Evolutionary conservation across 1,140 invertebrate genomes (phyloP).

Genomic region (Drosophila chauvacae): DNA sequence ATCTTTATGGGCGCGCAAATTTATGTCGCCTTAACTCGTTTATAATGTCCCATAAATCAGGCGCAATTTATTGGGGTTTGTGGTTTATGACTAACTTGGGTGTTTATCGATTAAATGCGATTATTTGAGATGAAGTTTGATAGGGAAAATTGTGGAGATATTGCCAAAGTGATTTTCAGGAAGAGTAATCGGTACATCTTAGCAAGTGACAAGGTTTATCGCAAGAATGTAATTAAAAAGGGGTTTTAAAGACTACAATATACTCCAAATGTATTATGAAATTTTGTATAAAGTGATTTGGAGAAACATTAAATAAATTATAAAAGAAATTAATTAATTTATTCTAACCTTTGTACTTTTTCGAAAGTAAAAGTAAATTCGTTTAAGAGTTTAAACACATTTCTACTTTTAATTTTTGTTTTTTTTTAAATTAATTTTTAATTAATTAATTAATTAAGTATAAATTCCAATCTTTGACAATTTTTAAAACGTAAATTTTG

Average conservation of each 20-base stretch:
- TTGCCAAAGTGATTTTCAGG: neutral
- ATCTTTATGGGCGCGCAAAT: constrained; percentile 57
- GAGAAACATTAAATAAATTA: neutral
- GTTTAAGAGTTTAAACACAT: too few species aligned
- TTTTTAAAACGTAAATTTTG: too few species aligned
- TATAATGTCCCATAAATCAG: constrained; percentile 63
- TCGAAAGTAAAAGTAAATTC: too few species aligned
- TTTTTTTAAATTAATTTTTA: too few species aligned
- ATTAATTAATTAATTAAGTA: too few species aligned
- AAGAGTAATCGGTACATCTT: neutral
- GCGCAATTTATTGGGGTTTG: constrained; percentile 33
- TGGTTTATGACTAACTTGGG: constrained; percentile 31
- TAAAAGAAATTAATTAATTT: too few species aligned
- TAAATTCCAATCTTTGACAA: too few species aligned
- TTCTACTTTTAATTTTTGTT: too few species aligned
- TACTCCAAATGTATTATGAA: neutral
- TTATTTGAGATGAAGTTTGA: constrained; percentile 11
- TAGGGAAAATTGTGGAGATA: neutral
- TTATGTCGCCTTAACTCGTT: constrained; percentile 52
- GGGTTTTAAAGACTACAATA: neutral
- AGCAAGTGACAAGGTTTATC: neutral
- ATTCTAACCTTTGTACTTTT: too few species aligned
- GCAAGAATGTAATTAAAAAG: neutral
- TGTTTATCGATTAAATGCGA: constrained; percentile 25
- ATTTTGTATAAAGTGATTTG: too few species aligned